These are phyloP conservation scores for Drosophila mettleri DNA, from an alignment of 2,888 invertebrate species.

Conservation along the genomic window DNA sequence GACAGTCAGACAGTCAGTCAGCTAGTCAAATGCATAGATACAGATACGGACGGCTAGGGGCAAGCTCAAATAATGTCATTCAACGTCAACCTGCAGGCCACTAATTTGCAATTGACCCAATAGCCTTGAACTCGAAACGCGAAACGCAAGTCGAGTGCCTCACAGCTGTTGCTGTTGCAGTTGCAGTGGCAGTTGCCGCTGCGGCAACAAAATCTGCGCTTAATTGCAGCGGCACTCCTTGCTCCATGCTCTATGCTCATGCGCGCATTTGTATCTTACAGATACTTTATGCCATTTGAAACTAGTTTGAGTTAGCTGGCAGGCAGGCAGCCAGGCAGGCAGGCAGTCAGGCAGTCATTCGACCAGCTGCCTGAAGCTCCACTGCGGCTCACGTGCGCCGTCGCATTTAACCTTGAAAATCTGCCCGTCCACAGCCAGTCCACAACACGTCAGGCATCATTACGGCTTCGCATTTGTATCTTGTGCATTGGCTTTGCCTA, in stretches of 20 bases:
- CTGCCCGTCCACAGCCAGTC: constrained; percentile 58
- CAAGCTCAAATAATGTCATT: constrained; percentile 70
- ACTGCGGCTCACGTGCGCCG: constrained; percentile 71
- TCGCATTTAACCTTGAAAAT: constrained; percentile 81
- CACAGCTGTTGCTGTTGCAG: constrained; percentile 52
- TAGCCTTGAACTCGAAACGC: constrained; percentile 79
- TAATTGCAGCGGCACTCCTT: constrained; percentile 76
- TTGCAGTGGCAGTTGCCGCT: constrained; percentile 37
- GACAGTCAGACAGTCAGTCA: no score
- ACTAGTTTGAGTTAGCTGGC: constrained; percentile 66
- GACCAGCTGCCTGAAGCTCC: constrained; percentile 63
- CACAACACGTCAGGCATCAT: constrained; percentile 52
- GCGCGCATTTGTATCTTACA: constrained; percentile 64
- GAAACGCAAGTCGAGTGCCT: constrained; percentile 37
- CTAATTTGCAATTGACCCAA: constrained; percentile 78
- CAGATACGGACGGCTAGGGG: constrained; percentile 21
- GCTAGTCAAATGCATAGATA: constrained; percentile 1
- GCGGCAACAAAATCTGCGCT: constrained; percentile 52
- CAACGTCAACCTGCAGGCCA: constrained; percentile 78
- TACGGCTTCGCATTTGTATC: constrained; percentile 43
- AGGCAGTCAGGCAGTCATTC: constrained; percentile 20
- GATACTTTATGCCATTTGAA: constrained; percentile 78
- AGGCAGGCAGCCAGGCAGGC: constrained; percentile 23
- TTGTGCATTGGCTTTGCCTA: constrained; percentile 24
- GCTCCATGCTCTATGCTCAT: constrained; percentile 29